A percentile compares a stretch with the other conserved stretches of the same genome.
Evolutionary conservation across 2,113 vertebrate species (phyloP).

Genomic region (Spea bombifrons): DNA sequence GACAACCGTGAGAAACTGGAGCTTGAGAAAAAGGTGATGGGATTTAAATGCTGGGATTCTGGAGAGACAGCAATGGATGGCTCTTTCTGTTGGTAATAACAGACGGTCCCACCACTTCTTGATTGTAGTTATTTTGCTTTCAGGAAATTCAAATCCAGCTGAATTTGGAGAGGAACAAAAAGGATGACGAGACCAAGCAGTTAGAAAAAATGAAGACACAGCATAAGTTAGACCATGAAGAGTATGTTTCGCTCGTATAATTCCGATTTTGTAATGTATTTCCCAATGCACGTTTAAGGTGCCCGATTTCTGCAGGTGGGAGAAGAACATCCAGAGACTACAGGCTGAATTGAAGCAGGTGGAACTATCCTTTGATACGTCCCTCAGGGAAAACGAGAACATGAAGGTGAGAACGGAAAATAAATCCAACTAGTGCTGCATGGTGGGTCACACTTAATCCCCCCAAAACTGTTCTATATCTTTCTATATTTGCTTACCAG

Average conservation of each 20-base stretch:
- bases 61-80: too few species aligned
- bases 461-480: too few species aligned
- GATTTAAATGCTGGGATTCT: neutral
- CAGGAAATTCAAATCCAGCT: neutral
- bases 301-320: neutral
- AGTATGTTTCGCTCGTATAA: too few species aligned
- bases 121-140: neutral
- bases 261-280: neutral
- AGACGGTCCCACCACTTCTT: too few species aligned
- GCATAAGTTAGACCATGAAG: neutral
- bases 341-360: neutral
- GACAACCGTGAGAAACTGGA: conserved; percentile 5
- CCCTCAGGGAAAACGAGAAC: neutral
- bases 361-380: neutral
- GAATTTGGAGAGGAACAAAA: neutral
- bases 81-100: too few species aligned
- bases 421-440: too few species aligned
- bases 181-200: neutral
- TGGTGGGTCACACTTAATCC: too few species aligned
- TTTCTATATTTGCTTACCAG: too few species aligned
- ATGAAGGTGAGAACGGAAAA: neutral
- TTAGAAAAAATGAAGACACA: neutral
- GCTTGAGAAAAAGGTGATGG: conserved; percentile 36
- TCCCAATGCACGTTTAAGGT: neutral
- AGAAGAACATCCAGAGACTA: neutral